A percentile compares a stretch with the other conserved stretches of the same genome.
phyloP scores from a whole-genome alignment of 2,888 invertebrate species.

The Diarsia mendica region DNA sequence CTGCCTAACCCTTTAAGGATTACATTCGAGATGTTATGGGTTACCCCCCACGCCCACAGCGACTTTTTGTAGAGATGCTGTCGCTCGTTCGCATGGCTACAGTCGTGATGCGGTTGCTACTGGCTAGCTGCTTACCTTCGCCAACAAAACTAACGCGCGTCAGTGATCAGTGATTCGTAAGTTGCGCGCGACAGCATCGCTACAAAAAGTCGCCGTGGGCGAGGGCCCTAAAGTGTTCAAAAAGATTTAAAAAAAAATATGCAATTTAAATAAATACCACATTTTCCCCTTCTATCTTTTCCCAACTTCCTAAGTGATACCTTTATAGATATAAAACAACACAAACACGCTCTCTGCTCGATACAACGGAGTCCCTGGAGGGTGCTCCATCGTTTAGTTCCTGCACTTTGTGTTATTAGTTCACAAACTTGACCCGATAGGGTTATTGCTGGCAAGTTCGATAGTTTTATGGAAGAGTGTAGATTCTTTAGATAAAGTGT shows the following conservation, averaged over 20 bases:
- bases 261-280: background rate
- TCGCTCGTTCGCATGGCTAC: too few species aligned
- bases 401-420: constrained; percentile 63
- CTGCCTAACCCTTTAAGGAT: too few species aligned
- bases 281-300: background rate
- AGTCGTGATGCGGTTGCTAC: too few species aligned
- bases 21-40: too few species aligned
- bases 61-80: too few species aligned
- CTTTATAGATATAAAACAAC: constrained; percentile 32
- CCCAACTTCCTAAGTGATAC: background rate
- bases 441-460: constrained; percentile 12
- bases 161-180: too few species aligned
- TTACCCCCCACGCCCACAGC: too few species aligned
- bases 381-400: constrained; percentile 53
- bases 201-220: too few species aligned
- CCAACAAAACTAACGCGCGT: too few species aligned
- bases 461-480: constrained; percentile 9
- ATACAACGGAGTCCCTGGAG: constrained; percentile 42
- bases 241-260: background rate
- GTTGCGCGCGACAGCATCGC: too few species aligned
- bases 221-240: too few species aligned
- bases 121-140: too few species aligned
- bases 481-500: background rate
- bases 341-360: constrained; percentile 17
- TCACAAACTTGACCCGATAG: constrained; percentile 50